phyloP scores from a whole-genome alignment of 2,113 vertebrate species.

The Sander vitreus region DNA sequence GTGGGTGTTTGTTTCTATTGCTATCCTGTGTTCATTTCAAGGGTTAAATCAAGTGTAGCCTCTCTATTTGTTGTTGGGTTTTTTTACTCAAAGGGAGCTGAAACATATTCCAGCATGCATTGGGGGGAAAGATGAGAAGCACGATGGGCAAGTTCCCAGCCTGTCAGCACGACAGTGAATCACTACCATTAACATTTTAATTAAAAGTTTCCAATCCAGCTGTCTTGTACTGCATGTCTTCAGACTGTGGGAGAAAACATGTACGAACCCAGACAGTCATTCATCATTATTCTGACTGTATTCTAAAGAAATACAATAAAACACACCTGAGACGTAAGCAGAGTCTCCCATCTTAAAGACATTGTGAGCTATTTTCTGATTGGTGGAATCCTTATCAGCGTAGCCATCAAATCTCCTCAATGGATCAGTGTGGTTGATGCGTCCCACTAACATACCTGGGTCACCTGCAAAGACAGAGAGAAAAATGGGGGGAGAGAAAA shows the following conservation, averaged over 20 bases:
- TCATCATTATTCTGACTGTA: neutral
- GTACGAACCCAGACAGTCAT: neutral
- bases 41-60: neutral
- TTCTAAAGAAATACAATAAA: conserved; percentile 1
- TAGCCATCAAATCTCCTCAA: conserved; percentile 93
- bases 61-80: neutral
- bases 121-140: neutral
- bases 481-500: neutral
- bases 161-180: conserved; percentile 10
- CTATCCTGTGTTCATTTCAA: neutral
- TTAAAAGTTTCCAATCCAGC: neutral
- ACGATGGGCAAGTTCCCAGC: neutral
- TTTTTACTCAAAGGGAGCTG: neutral
- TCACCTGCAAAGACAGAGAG: conserved; percentile 80
- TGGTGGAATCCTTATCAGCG: conserved; percentile 84
- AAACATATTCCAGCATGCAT: conserved; percentile 1
- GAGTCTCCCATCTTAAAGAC: conserved; percentile 89
- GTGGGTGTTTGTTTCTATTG: neutral
- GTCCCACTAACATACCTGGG: conserved; percentile 88
- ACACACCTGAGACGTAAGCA: conserved; percentile 89
- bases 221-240: neutral
- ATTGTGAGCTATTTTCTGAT: conserved; percentile 85
- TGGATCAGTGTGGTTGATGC: conserved; percentile 86
- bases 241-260: neutral
- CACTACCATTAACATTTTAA: neutral